Evolutionary conservation across 2,113 vertebrate species (phyloP), one percentile per base, ranked within the genome.

Genomic region (Caracal caracal): DNA sequence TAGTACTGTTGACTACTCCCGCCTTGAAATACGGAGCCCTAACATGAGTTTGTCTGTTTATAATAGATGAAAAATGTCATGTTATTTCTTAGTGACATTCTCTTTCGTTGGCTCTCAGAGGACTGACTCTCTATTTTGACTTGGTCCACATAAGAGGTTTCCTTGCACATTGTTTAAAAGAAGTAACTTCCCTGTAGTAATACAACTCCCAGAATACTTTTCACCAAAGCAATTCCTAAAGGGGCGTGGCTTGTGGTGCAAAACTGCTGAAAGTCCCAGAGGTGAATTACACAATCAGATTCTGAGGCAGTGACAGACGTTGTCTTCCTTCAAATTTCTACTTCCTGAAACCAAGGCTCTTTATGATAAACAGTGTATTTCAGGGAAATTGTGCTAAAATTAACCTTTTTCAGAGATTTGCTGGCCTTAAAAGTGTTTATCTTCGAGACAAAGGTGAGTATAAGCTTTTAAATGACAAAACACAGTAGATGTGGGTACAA

Each of bases 391-490:
- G 35, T 43, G 5, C 79, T 10, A n/a, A 26, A 97, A 86, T 90
- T 7, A 68, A 82, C 33, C 24, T 43, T 86, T 33, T 80, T 26
- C n/a, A 11, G 51, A 92, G 20, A 75, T 40, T 75, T 28, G 22
- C 94, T 66, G 61, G 2, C 56, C 80, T 89, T 47, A 28, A 43
- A 70, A 53, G 37, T 87, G 20, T 19, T 81, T 75, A 59, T 82
- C 78, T 53, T 71, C 49, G 0, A 49, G n/a, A 90, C n/a, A 85
- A 95, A 96, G 63, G 98, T 98, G 66, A 98, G 98, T 98, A 84
- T 24, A 75, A 17, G 19, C 40, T 33, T 89, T 82, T 37, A 37
- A 37, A 49, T 90, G 63, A 91, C 63, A 61, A 65, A 80, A 66
- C 9, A 10, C 5, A 28, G 30, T 75, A 28, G 66, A 28, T 19